Evolutionary conservation across 2,113 vertebrate species (phyloP).

Genomic region (Aegotheles bennettii): DNA sequence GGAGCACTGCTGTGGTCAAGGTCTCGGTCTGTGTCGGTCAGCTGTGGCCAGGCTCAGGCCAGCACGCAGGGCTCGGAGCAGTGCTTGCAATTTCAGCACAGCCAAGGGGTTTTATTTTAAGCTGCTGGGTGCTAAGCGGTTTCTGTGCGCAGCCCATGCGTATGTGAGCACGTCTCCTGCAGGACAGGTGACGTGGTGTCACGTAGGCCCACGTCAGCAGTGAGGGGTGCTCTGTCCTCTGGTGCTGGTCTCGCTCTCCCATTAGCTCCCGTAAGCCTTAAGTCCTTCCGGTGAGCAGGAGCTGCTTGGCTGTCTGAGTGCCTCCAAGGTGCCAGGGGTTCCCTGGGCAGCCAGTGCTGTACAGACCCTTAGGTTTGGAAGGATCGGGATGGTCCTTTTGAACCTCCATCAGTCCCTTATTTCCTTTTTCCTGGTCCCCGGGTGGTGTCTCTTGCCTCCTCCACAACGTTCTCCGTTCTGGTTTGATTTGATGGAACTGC

Average conservation of each 20-base stretch:
- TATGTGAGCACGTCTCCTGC: neutral
- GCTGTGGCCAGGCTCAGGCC: neutral
- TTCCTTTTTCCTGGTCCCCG: fast-evolving
- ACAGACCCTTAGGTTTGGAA: neutral
- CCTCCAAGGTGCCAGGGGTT: neutral
- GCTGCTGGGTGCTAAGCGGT: neutral
- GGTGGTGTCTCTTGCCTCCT: neutral
- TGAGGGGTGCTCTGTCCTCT: neutral
- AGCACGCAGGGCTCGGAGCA: neutral
- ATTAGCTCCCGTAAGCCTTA: neutral
- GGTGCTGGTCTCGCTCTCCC: neutral
- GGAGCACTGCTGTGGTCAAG: neutral
- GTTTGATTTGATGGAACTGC: too few relatives aligned
- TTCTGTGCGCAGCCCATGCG: neutral
- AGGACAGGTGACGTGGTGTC: neutral
- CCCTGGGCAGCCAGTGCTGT: neutral
- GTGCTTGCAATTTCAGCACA: neutral
- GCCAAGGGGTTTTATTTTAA: neutral
- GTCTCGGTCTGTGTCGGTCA: neutral
- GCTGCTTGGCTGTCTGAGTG: neutral
- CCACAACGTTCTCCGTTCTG: fast-evolving
- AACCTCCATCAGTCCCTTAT: neutral
- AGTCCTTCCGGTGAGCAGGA: neutral
- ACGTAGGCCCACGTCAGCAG: too few relatives aligned
- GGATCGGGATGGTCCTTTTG: neutral